phyloP scores from a whole-genome alignment of 2,113 vertebrate species.

The Pogonocichla stellata region DNA sequence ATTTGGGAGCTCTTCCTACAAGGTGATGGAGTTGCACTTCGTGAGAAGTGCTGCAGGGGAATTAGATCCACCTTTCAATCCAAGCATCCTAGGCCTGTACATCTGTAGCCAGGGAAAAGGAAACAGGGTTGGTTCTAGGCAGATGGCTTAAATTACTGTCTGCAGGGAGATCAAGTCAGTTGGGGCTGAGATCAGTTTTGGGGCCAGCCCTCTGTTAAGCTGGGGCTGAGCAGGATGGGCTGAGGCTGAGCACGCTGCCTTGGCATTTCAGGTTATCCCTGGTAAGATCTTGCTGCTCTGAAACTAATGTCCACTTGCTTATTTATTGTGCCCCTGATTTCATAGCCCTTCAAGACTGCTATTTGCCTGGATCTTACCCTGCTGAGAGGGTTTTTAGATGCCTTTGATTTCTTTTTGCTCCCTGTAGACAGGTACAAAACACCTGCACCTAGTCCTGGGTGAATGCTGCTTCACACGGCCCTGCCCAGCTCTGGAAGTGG shows the following conservation, averaged over 20 bases:
- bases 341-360: neutral
- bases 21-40: fast-evolving
- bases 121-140: neutral
- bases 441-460: neutral
- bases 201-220: neutral
- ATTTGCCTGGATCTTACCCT: neutral
- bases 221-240: neutral
- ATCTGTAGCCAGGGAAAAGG: neutral
- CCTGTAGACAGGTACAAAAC: neutral
- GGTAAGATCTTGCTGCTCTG: neutral
- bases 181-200: neutral
- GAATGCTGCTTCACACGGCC: no score
- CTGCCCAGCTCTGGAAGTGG: neutral
- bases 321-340: neutral
- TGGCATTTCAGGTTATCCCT: neutral
- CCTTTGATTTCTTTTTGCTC: neutral
- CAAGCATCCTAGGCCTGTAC: neutral
- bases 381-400: neutral
- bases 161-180: neutral
- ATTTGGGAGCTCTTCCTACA: neutral
- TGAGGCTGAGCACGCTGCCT: neutral
- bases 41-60: neutral
- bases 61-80: neutral
- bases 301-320: neutral
- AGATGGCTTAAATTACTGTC: neutral